Percentiles rank a stretch among this genome's conserved stretches.
phyloP scores from a whole-genome alignment of 1,140 invertebrate species.

The Manduca sexta region DNA sequence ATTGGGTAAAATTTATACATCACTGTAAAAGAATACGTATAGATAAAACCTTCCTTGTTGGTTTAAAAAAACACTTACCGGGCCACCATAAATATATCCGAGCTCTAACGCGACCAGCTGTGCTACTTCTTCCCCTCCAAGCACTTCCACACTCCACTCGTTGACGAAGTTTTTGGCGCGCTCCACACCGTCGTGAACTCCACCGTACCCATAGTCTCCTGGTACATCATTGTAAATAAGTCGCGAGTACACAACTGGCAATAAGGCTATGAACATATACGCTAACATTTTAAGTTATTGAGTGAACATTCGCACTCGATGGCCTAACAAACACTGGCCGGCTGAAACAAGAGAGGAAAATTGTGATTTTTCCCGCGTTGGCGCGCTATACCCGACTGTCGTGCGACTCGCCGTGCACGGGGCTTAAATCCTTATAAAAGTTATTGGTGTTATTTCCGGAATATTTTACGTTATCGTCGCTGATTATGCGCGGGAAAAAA shows the following conservation, averaged over 20 bases:
- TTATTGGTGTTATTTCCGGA: no score
- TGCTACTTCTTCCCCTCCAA: constrained; percentile 70
- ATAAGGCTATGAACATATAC: no score
- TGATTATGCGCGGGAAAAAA: no score
- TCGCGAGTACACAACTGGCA: constrained; percentile 6
- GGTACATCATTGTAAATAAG: constrained; percentile 22
- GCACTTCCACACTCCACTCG: constrained; percentile 76
- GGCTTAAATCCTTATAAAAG: no score
- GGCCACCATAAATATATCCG: constrained; percentile 70
- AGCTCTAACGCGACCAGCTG: constrained; percentile 71
- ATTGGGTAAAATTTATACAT: no score
- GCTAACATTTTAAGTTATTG: background rate
- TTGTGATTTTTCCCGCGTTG: constrained; percentile 23
- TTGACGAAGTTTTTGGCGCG: constrained; percentile 57
- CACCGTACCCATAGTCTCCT: constrained; percentile 39
- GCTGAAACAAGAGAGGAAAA: constrained; percentile 26
- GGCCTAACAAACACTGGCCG: constrained; percentile 25
- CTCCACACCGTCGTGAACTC: constrained; percentile 50
- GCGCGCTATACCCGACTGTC: background rate
- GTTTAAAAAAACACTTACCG: constrained; percentile 57
- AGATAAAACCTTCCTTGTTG: no score
- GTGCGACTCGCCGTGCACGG: background rate
- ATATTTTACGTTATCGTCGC: no score
- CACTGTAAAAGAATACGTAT: no score
- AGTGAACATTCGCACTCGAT: constrained; percentile 8